Percentiles rank a stretch among this genome's conserved stretches.
Conservation (phyloP, 2,888 invertebrate genomes). For the Hipparchia semele region DNA sequence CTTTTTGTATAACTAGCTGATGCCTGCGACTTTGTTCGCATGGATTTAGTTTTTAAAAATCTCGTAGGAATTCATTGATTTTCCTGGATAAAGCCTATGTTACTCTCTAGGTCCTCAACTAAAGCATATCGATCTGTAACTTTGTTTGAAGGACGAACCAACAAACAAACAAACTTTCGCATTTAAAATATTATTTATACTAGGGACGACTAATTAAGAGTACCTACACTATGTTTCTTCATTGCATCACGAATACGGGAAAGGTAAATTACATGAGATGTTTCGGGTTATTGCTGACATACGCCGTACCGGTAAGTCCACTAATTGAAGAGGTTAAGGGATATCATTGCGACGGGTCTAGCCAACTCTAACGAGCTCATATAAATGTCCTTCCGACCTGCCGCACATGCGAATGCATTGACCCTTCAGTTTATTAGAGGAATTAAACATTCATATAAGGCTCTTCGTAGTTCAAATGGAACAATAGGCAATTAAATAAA, state of each 20-base stretch:
- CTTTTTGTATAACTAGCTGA: constrained; percentile 60
- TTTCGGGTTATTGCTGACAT: constrained; percentile 60
- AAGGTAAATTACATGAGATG: constrained; percentile 30
- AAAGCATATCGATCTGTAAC: no score
- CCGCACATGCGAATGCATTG: constrained; percentile 21
- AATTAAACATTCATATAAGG: constrained; percentile 27
- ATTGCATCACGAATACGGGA: constrained; percentile 66
- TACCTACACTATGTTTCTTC: constrained; percentile 55
- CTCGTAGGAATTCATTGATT: no score
- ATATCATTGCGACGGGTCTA: constrained; percentile 53
- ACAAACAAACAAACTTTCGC: no score
- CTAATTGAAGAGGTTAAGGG: constrained; percentile 68
- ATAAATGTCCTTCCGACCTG: constrained; percentile 44
- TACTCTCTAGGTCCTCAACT: no score
- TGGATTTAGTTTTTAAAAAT: no score
- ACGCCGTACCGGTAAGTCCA: constrained; percentile 49
- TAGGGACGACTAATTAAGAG: constrained; percentile 69
- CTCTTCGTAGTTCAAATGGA: constrained; percentile 19
- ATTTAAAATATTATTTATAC: no score
- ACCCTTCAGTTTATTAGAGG: constrained; percentile 24
- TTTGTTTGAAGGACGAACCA: no score
- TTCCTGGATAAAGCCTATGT: no score
- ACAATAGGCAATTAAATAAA: constrained; percentile 33
- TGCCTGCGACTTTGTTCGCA: no score
- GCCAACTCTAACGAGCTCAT: constrained; percentile 56